These are phyloP conservation scores for Chalcosyrphus nemorum DNA, from an alignment of 2,888 invertebrate genomes.

Conservation along the genomic window DNA sequence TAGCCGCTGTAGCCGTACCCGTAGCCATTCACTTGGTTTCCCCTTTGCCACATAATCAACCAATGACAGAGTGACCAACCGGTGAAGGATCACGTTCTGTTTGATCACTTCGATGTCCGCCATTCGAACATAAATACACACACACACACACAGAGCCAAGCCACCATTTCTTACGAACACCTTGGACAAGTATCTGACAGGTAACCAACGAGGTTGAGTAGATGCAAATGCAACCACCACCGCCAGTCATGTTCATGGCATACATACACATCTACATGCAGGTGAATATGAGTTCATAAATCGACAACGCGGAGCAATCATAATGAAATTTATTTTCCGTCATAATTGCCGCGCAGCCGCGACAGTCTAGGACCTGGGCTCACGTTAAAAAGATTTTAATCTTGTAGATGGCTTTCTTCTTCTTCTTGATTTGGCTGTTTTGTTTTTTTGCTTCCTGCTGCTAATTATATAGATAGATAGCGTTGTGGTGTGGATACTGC, in stretches of 20 bases:
- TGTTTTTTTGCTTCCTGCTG: conserved; percentile 51
- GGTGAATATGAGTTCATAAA: conserved; percentile 78
- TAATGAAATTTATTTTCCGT: conserved; percentile 80
- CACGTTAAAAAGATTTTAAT: conserved; percentile 53
- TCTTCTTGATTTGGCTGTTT: conserved; percentile 43
- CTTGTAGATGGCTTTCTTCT: conserved; percentile 18
- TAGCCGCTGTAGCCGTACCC: no score
- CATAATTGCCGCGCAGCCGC: conserved; percentile 78
- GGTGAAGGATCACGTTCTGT: conserved; percentile 75
- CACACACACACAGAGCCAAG: conserved; percentile 26
- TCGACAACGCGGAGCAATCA: conserved; percentile 80
- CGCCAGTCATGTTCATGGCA: not conserved
- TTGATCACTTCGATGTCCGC: conserved; percentile 79
- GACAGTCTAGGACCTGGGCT: conserved; percentile 22
- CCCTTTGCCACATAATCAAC: conserved; percentile 45
- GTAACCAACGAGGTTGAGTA: conserved; percentile 61
- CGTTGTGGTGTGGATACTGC: not conserved
- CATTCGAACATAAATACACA: conserved; percentile 76
- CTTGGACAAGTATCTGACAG: conserved; percentile 70
- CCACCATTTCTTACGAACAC: conserved; percentile 21
- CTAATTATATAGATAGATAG: conserved; percentile 45
- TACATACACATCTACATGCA: conserved; percentile 16
- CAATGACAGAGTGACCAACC: conserved; percentile 57
- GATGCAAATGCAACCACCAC: conserved; percentile 39
- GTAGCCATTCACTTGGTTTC: conserved; percentile 76